Base-by-base conservation (phyloP, 2,888 invertebrate genomes). In the Resseliella maxima region DNA sequence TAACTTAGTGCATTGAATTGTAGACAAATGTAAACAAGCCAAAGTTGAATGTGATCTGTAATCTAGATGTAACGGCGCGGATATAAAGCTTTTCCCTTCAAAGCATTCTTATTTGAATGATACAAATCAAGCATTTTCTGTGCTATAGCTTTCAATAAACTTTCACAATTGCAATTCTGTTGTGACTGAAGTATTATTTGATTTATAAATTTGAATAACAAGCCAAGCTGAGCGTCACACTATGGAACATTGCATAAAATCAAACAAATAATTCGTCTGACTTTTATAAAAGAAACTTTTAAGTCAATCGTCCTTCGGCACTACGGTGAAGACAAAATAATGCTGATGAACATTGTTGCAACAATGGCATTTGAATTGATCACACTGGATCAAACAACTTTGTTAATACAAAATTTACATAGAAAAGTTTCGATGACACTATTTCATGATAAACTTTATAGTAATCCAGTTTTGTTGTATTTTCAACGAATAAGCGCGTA, bases 241-340 rank as follows among this genome's bases (percentile, higher is more conserved):
- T 41, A 12, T 41, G 41, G 12, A 12, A 50, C 15, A 6, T 72
- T 72, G 31, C 31, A 72, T 72, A 35, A 31, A 72, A 72, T 72
- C 72, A 72, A 35, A 0, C 2, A 72, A 72, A 72, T 10, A 2
- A 18, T 10, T 12, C 31, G 46, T 41, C 5, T 27, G 59, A 72
- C 72, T 72, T 72, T 72, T 72, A n/a, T 1, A 3, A 31, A 27
- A 72, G 31, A 72, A 72, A 72, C 72, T 72, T 72, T 72, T 12
- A 0, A n/a, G 12, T 15, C 31, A 10, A 10, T 72, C n/a, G 27
- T n/a, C 46, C 46, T 72, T 31, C 72, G 72, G 72, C 72, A 50
- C 18, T 15, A 2, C 18, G 46, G 15, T 18, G 18, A 50, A 50
- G 46, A 50, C 46, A 50, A 50, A 50, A 18, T 2, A 8, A 15